Conservation (phyloP, 2,888 invertebrate genomes). For the Stenotaenia linearis region DNA sequence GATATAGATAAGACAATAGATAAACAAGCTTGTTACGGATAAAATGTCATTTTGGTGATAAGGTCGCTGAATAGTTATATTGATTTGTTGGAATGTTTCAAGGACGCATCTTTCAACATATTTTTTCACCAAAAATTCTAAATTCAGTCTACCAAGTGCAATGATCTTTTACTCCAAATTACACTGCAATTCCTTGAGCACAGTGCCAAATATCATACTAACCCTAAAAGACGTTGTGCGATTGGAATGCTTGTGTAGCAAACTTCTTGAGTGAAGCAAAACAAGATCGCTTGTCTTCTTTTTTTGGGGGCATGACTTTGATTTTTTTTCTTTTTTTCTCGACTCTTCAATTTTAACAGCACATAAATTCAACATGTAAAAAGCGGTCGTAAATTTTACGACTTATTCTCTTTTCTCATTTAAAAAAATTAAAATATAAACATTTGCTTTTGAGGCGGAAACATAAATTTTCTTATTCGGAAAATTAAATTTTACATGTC, state of each 20-base stretch:
- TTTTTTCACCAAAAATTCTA: background rate
- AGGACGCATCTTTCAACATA: background rate
- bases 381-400: too few species aligned
- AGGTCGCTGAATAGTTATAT: background rate
- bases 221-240: background rate
- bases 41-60: background rate
- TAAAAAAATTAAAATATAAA: too few species aligned
- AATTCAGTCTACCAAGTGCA: background rate
- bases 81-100: background rate
- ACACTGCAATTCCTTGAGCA: background rate
- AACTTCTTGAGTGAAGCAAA: background rate
- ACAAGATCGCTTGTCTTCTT: background rate
- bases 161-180: background rate
- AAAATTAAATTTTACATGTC: too few species aligned
- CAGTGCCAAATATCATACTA: background rate
- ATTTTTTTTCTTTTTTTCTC: background rate
- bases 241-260: background rate
- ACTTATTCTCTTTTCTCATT: too few species aligned
- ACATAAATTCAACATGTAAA: background rate
- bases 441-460: too few species aligned
- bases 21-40: too few species aligned
- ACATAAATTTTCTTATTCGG: too few species aligned
- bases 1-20: too few species aligned
- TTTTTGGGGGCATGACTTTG: background rate
- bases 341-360: background rate